These are phyloP conservation scores for Cromileptes altivelis DNA, from an alignment of 2,113 vertebrate genomes.

Conservation along the genomic window DNA sequence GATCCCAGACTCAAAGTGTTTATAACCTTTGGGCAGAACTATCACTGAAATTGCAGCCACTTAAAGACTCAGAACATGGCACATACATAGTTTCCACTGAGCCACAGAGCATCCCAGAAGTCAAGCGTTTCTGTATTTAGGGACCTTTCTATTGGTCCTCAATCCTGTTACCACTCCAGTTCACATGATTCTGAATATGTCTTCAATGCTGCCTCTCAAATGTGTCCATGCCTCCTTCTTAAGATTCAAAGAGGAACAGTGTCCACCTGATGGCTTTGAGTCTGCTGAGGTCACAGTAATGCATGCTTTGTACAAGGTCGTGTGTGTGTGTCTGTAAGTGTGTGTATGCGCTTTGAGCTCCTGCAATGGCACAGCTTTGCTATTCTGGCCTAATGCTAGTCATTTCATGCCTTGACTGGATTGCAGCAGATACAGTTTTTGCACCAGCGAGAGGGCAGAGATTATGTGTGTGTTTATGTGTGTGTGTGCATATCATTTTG, in stretches of 20 bases:
- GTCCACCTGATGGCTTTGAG: constrained; percentile 38
- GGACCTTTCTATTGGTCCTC: constrained; percentile 41
- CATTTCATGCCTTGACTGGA: constrained; percentile 81
- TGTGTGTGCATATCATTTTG: constrained; percentile 42
- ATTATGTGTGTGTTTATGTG: constrained; percentile 65
- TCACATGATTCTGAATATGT: constrained; percentile 27
- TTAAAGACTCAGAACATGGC: constrained; percentile 47
- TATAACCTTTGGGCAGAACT: constrained; percentile 46
- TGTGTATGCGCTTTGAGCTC: constrained; percentile 51
- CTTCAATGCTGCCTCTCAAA: constrained; percentile 44
- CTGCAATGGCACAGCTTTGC: constrained; percentile 55
- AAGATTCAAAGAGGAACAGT: constrained; percentile 53
- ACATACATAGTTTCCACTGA: constrained; percentile 32
- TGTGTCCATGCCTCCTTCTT: constrained; percentile 29
- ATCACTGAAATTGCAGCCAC: constrained; percentile 27
- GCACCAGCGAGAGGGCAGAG: constrained; percentile 64
- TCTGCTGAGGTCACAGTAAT: constrained; percentile 49
- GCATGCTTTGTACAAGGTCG: constrained; percentile 38
- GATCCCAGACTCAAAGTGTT: constrained; percentile 41
- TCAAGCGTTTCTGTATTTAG: constrained; percentile 42
- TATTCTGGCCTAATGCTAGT: constrained; percentile 77
- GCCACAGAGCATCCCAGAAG: constrained; percentile 38
- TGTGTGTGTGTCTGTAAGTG: constrained; percentile 27
- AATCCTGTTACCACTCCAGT: constrained; percentile 59
- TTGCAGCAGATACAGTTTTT: constrained; percentile 75